These are phyloP conservation scores for Macquaria australasica DNA, from an alignment of 2,113 vertebrate species.

Conservation along the genomic window DNA sequence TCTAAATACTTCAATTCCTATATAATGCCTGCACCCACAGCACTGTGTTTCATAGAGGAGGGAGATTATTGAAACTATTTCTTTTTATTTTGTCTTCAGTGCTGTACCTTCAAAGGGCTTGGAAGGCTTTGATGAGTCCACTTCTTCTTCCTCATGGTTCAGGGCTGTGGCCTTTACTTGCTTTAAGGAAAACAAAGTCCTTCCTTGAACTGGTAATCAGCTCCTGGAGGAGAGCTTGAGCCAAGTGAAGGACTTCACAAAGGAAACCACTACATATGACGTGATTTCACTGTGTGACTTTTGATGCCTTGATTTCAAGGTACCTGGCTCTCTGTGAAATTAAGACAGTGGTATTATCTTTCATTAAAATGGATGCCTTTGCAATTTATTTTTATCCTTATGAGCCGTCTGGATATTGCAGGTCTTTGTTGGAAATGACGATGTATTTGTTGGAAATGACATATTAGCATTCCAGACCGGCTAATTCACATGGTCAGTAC, in stretches of 20 bases:
- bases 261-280: conserved; percentile 21
- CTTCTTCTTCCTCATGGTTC: conserved; percentile 67
- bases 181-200: conserved; percentile 43
- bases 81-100: conserved; percentile 60
- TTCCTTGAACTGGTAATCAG: conserved; percentile 54
- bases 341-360: conserved; percentile 42
- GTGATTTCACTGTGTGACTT: conserved; percentile 7
- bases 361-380: conserved; percentile 31
- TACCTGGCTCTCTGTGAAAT: conserved; percentile 24
- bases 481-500: conserved; percentile 6
- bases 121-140: conserved; percentile 75
- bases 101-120: conserved; percentile 74
- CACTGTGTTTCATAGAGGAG: conserved; percentile 6
- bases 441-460: conserved; percentile 19
- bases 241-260: conserved; percentile 30
- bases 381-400: conserved; percentile 34
- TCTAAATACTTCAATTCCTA: background rate
- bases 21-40: background rate
- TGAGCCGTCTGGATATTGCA: conserved; percentile 31
- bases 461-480: background rate
- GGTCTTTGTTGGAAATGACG: too few relatives aligned
- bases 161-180: conserved; percentile 51
- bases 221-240: conserved; percentile 37
- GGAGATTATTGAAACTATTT: conserved; percentile 51
- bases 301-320: conserved; percentile 6